Conservation (phyloP, 2,888 invertebrate genomes). For the Athrips mouffetella region DNA sequence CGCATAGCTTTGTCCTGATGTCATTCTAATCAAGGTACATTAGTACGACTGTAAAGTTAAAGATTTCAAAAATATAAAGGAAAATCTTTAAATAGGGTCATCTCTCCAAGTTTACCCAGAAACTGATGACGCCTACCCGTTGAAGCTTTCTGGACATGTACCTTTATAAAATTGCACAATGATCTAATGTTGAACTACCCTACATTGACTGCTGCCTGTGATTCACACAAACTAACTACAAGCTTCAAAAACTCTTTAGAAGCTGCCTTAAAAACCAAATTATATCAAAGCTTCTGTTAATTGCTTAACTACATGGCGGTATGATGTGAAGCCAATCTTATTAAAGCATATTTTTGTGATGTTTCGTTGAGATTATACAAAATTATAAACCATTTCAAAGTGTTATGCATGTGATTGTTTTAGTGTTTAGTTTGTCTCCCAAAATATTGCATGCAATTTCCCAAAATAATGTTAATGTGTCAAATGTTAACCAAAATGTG, state of each 20-base stretch:
- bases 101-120: too few relatives aligned
- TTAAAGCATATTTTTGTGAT: slow-evolving; percentile 3
- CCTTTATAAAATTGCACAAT: too few relatives aligned
- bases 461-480: not conserved
- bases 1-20: too few relatives aligned
- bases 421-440: not conserved
- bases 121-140: too few relatives aligned
- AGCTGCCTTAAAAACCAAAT: slow-evolving; percentile 20
- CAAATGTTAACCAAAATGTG: not conserved
- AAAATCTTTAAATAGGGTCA: too few relatives aligned
- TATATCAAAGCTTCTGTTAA: not conserved
- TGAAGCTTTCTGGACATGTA: too few relatives aligned
- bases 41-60: too few relatives aligned
- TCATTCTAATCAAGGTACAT: too few relatives aligned
- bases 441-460: not conserved
- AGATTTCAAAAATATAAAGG: too few relatives aligned
- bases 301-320: not conserved
- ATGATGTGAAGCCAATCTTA: slow-evolving; percentile 1
- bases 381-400: not conserved
- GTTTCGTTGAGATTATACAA: not conserved
- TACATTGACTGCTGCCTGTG: too few relatives aligned
- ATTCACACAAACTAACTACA: slow-evolving; percentile 28
- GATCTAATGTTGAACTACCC: too few relatives aligned
- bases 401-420: not conserved
- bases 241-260: slow-evolving; percentile 27